Evolutionary conservation across 1,140 invertebrate genomes (phyloP).

Genomic region (Euwallacea similis): DNA sequence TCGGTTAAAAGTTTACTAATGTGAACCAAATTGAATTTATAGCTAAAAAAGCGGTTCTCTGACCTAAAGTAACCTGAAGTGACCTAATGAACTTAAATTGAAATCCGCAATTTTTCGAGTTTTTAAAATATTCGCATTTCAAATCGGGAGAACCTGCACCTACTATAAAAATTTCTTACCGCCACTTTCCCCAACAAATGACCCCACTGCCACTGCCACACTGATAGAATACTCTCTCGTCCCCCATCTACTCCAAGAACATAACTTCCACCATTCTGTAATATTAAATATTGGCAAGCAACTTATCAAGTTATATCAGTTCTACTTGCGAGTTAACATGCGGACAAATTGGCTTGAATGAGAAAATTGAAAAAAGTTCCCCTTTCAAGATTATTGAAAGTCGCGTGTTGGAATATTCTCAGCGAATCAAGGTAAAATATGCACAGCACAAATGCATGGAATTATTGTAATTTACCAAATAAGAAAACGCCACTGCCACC

Average conservation of each 20-base stretch:
- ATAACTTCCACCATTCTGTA: constrained; percentile 84
- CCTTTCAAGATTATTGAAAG: too few relatives aligned
- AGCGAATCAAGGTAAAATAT: too few relatives aligned
- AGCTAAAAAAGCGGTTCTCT: too few relatives aligned
- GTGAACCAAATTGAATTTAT: too few relatives aligned
- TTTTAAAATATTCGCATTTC: not conserved
- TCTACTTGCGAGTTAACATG: too few relatives aligned
- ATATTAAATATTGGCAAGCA: not conserved
- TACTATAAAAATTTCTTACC: constrained; percentile 60
- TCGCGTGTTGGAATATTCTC: too few relatives aligned
- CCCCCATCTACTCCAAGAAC: constrained; percentile 83
- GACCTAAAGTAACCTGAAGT: too few relatives aligned
- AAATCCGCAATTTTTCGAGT: not conserved
- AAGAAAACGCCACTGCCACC: constrained; percentile 87
- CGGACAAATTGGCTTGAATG: too few relatives aligned
- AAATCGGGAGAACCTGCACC: not conserved
- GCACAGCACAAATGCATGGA: not conserved
- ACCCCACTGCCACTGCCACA: constrained; percentile 90
- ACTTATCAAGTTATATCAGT: too few relatives aligned
- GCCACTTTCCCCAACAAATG: constrained; percentile 86
- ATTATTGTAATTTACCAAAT: constrained; percentile 62
- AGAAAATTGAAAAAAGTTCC: too few relatives aligned
- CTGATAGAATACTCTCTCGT: constrained; percentile 81
- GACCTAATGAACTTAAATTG: too few relatives aligned
- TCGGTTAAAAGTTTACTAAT: too few relatives aligned